A percentile compares a stretch with the other conserved stretches of the same genome.
Evolutionary conservation across 37 sponge, comb jelly and placozoan species (phyloP).

Genomic region (Spongia lamella): DNA sequence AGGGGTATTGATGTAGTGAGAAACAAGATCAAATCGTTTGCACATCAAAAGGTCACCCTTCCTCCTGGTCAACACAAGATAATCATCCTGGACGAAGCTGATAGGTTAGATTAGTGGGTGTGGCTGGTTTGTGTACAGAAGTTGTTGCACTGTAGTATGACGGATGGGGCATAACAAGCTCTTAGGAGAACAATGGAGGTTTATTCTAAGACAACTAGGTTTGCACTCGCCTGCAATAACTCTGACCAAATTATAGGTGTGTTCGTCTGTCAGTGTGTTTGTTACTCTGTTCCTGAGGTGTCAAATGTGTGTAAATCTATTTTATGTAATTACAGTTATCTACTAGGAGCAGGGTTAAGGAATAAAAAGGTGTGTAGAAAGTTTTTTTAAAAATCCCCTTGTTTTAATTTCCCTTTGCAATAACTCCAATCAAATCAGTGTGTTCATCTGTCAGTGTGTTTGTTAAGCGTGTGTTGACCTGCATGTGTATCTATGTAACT

Average conservation of each 20-base stretch:
- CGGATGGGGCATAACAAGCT: constrained; percentile 96
- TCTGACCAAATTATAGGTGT: constrained; percentile 96
- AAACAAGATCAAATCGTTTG: constrained; percentile 95
- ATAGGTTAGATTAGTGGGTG: constrained; percentile 61
- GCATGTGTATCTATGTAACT: no score
- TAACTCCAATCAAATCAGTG: no score
- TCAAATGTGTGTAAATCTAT: no score
- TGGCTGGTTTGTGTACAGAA: constrained; percentile 1
- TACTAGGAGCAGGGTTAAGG: no score
- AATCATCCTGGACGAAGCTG: constrained; percentile 99
- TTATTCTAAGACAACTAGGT: constrained; percentile 94
- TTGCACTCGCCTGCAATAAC: constrained; percentile 96
- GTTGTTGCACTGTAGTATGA: constrained; percentile 71
- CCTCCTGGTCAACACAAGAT: constrained; percentile 95
- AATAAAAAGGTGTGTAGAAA: no score
- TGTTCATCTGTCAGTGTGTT: no score
- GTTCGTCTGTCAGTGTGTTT: constrained; percentile 1
- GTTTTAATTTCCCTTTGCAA: no score
- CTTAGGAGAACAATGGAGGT: constrained; percentile 97
- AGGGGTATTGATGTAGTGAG: constrained; percentile 99
- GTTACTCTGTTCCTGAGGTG: no score
- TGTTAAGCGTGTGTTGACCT: no score
- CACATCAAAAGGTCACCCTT: constrained; percentile 95
- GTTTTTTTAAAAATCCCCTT: no score
- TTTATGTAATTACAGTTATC: no score